Evolutionary conservation across 2,888 invertebrate species (phyloP), one percentile per base, ranked within the genome.

Genomic region (Campoplex capitator): DNA sequence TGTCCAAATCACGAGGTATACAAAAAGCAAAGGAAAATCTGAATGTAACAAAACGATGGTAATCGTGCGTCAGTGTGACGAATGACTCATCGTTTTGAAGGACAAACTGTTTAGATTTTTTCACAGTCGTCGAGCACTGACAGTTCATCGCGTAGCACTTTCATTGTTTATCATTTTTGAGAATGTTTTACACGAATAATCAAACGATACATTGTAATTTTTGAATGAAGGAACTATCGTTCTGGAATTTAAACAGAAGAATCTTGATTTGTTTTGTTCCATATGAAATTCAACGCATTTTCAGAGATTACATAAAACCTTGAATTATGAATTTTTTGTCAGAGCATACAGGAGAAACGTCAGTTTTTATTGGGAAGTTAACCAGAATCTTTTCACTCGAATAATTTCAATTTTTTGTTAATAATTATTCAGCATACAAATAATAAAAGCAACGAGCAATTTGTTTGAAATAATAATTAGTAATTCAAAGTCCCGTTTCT

Each of bases 31-130:
- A 13, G 18, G 1, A 65, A 2, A 35, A 65, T 35, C 18, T 18
- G 0, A 35, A 6, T 18, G 16, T n/a, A 45, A 45, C 11, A 51
- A 9, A 48, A n/a, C 18, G 51, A 51, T 16, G 16, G 51, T 16
- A 51, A 18, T 51, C 51, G 16, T 16, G 18, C 18, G 18, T 18
- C 1, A 51, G 18, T 51, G 51, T 65, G 9, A 28, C 65, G 35
- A 38, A 68, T 68, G 42, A 68, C 38, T 11, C 67, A 68, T 42
- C 35, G 23, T n/a, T 68, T 68, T 68, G 42, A 68, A 38, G 67
- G n/a, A 16, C 42, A 67, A 67, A 38, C 18, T 42, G 38, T 23
- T 42, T 42, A 16, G 11, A 42, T 42, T 68, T 42, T n/a, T 42
- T 9, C 4, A n/a, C n/a, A 68, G 38, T 38, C 67, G 38, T 38